These are phyloP conservation scores for Drosophila neonasuta DNA, from an alignment of 2,888 invertebrate genomes.

Conservation along the genomic window DNA sequence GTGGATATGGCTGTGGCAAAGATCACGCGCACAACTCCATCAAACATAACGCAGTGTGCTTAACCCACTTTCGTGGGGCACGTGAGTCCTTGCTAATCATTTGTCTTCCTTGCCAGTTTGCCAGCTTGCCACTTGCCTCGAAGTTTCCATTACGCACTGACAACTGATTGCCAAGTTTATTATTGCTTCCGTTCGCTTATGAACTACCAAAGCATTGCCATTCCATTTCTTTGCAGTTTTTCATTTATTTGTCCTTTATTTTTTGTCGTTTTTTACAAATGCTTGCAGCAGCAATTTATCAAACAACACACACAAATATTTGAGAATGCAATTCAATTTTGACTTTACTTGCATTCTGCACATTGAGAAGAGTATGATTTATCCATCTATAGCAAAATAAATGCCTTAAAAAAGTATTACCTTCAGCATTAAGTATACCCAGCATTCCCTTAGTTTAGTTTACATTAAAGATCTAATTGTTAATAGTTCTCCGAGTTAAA, in stretches of 20 bases:
- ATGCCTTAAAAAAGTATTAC: too few species aligned
- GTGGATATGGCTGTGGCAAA: constrained; percentile 44
- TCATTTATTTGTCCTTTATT: not conserved
- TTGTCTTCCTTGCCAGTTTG: constrained; percentile 62
- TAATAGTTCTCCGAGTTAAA: not conserved
- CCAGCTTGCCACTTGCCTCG: constrained; percentile 54
- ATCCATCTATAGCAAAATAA: too few species aligned
- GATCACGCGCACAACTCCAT: constrained; percentile 60
- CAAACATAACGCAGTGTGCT: constrained; percentile 52
- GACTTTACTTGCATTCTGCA: not conserved
- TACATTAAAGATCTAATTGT: too few species aligned
- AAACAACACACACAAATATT: constrained; percentile 7
- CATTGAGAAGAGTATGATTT: too few species aligned
- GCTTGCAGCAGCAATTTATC: constrained; percentile 31
- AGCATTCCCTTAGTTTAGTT: not conserved
- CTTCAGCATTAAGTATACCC: not conserved
- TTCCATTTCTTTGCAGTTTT: constrained; percentile 26
- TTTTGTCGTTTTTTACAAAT: constrained; percentile 6
- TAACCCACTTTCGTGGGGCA: constrained; percentile 67
- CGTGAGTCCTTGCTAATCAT: constrained; percentile 71
- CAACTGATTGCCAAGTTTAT: constrained; percentile 75
- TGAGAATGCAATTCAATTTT: not conserved
- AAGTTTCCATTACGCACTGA: constrained; percentile 75
- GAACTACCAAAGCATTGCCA: constrained; percentile 57
- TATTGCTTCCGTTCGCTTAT: constrained; percentile 74